Evolutionary conservation across 1,140 invertebrate genomes (phyloP).

Genomic region (Sitobion miscanthi): DNA sequence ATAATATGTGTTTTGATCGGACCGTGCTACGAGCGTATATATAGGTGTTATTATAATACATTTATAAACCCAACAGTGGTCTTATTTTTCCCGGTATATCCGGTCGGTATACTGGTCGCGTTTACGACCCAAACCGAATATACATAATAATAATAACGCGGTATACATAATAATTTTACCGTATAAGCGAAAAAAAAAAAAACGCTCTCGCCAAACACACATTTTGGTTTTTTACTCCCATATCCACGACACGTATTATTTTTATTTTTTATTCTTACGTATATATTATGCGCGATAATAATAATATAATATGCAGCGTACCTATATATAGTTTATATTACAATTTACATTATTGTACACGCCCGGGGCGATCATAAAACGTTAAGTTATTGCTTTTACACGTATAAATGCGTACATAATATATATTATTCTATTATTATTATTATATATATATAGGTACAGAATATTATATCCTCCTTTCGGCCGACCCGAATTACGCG

Average conservation of each 20-base stretch:
- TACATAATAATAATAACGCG: background rate
- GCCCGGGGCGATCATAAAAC: background rate
- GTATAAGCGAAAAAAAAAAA: background rate
- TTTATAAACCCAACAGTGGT: background rate
- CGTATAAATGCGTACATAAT: background rate
- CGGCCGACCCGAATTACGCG: background rate
- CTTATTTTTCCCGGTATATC: background rate
- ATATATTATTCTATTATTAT: background rate
- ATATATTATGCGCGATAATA: too few species aligned
- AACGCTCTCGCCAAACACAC: background rate
- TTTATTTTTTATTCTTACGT: background rate
- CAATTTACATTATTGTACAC: background rate
- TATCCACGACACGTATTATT: background rate
- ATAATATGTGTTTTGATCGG: background rate
- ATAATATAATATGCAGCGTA: too few species aligned
- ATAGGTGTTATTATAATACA: too few species aligned
- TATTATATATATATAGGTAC: background rate
- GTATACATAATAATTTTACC: background rate
- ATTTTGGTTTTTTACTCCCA: background rate
- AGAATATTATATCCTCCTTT: background rate
- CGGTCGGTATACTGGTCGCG: background rate
- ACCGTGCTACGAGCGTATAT: too few species aligned
- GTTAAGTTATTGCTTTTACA: slow-evolving; percentile 11
- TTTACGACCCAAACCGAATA: background rate
- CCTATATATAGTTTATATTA: background rate